Conservation (phyloP, 2,113 vertebrate genomes). For the Archocentrus centrarchus region DNA sequence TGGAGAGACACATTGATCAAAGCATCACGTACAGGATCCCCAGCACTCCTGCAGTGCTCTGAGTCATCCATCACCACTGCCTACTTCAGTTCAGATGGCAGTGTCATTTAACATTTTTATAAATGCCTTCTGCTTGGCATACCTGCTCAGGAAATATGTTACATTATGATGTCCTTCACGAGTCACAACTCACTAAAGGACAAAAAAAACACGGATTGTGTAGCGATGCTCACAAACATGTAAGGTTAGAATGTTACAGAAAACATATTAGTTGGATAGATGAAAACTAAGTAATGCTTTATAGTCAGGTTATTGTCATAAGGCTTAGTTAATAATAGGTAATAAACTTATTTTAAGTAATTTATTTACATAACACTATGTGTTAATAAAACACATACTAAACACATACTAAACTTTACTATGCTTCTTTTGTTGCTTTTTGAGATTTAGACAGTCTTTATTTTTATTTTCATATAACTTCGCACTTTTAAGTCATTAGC, state of each 20-base stretch:
- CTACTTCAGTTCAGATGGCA: slow-evolving; percentile 37
- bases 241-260: background rate
- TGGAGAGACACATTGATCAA: slow-evolving; percentile 66
- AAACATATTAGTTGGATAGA: background rate
- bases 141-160: slow-evolving; percentile 26
- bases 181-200: background rate
- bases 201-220: background rate
- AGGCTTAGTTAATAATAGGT: background rate
- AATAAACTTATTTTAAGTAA: background rate
- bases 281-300: background rate
- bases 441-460: background rate
- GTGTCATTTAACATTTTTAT: slow-evolving; percentile 61
- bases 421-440: background rate
- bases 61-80: slow-evolving; percentile 56
- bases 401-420: no score
- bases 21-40: slow-evolving; percentile 49
- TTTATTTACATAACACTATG: background rate
- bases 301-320: background rate
- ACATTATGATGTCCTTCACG: slow-evolving; percentile 45
- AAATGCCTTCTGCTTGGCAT: slow-evolving; percentile 48
- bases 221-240: background rate
- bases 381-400: background rate
- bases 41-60: slow-evolving; percentile 34
- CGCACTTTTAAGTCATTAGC: background rate
- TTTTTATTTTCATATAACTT: background rate